phyloP scores from a whole-genome alignment of 2,888 invertebrate species.

The Netelia virgata region DNA sequence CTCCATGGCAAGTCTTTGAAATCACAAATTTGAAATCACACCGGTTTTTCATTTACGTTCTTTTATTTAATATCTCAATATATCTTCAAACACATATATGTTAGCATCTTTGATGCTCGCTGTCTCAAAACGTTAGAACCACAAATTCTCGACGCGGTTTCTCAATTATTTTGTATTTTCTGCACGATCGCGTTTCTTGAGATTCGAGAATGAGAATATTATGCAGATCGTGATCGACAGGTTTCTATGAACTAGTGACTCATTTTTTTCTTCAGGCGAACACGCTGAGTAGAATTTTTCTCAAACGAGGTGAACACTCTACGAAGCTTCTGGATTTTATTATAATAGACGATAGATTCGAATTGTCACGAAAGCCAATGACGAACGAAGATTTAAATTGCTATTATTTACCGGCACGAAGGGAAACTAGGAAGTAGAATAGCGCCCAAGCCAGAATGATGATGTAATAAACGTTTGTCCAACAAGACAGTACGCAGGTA shows the following conservation, averaged over 20 bases:
- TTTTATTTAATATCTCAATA: background rate
- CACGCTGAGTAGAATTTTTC: background rate
- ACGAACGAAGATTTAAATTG: background rate
- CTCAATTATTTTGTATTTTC: constrained; percentile 30
- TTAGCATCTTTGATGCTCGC: too few species aligned
- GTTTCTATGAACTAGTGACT: constrained; percentile 25
- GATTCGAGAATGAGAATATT: constrained; percentile 41
- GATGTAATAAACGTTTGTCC: constrained; percentile 99
- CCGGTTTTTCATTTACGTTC: background rate
- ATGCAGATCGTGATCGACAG: constrained; percentile 46
- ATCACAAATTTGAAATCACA: background rate
- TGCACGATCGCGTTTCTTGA: constrained; percentile 37
- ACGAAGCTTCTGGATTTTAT: background rate
- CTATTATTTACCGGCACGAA: constrained; percentile 89
- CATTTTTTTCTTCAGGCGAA: background rate
- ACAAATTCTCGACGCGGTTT: constrained; percentile 47
- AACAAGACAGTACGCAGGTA: constrained; percentile 98
- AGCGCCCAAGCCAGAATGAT: constrained; percentile 99
- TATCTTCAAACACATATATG: constrained; percentile 5
- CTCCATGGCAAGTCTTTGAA: constrained; percentile 95
- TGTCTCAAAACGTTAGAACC: too few species aligned
- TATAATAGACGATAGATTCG: background rate
- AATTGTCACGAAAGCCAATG: constrained; percentile 8
- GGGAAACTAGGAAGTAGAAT: constrained; percentile 97
- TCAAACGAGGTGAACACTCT: background rate